Evolutionary conservation across 2,113 vertebrate genomes (phyloP).

Genomic region (Planiliza haematocheilus): DNA sequence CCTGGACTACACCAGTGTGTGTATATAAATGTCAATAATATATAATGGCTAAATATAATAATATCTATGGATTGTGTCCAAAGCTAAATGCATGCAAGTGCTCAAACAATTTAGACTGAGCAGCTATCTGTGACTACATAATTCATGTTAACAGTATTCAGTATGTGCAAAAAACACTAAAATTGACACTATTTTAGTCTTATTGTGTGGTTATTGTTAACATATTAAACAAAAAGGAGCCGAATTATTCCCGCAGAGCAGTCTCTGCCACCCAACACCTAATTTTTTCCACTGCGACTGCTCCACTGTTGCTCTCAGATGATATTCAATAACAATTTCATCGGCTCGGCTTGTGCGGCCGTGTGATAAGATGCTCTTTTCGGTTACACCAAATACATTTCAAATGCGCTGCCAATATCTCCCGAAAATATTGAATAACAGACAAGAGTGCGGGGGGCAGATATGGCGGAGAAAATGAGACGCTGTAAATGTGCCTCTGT

Average conservation of each 20-base stretch:
- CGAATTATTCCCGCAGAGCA: conserved; percentile 20
- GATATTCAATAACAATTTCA: conserved; percentile 50
- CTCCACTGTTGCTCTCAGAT: conserved; percentile 6
- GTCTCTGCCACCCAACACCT: conserved; percentile 18
- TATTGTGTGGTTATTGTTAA: neutral
- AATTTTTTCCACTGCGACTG: no score
- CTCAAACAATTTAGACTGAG: no score
- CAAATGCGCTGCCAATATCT: conserved; percentile 22
- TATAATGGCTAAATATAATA: no score
- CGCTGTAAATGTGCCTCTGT: conserved; percentile 21
- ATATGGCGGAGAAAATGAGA: conserved; percentile 19
- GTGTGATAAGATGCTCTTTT: conserved; percentile 31
- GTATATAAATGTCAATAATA: no score
- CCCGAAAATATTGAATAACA: conserved; percentile 14
- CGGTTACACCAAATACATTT: conserved; percentile 55
- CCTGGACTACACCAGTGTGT: no score
- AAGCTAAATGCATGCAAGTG: no score
- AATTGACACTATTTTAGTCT: neutral
- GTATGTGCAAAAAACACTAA: neutral
- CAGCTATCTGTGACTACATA: neutral
- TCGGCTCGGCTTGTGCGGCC: conserved; percentile 48
- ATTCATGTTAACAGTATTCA: neutral
- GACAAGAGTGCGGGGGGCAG: conserved; percentile 7
- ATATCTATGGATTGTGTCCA: no score
- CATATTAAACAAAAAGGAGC: neutral